Evolutionary conservation across 2,888 invertebrate species (phyloP), one percentile per base, ranked within the genome.

Genomic region (Eretmocerus hayati): DNA sequence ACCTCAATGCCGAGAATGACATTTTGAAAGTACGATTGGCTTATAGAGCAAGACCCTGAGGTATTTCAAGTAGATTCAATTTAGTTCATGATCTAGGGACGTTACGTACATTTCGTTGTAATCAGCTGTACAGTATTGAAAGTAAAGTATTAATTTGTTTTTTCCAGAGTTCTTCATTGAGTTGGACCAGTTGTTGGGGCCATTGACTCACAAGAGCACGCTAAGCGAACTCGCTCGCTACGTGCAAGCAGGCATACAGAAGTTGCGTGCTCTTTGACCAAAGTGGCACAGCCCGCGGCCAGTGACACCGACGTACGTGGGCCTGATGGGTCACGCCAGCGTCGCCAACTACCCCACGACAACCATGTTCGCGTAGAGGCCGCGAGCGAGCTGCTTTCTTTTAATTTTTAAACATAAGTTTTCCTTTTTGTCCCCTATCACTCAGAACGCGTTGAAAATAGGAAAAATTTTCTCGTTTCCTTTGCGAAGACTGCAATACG

Each of bases 81-180:
- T n/a, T n/a, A n/a, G n/a, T n/a, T n/a, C n/a, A n/a, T n/a, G n/a
- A n/a, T n/a, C n/a, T n/a, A n/a, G n/a, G n/a, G n/a, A n/a, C n/a
- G n/a, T n/a, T n/a, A n/a, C n/a, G n/a, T n/a, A n/a, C n/a, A n/a
- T n/a, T n/a, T n/a, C n/a, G n/a, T n/a, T n/a, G n/a, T n/a, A n/a
- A n/a, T n/a, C n/a, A n/a, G n/a, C n/a, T n/a, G n/a, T n/a, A n/a
- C n/a, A n/a, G n/a, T n/a, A n/a, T n/a, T n/a, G n/a, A n/a, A n/a
- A n/a, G n/a, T n/a, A n/a, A n/a, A n/a, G n/a, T n/a, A n/a, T n/a
- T n/a, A n/a, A n/a, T n/a, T n/a, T n/a, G n/a, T n/a, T 4, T 15
- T 48, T 80, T 80, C 2, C 80, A 92, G 93, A 90, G 65, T 90
- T 93, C 70, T 94, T 94, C 76, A 85, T 89, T 62, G 84, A 85